These are phyloP conservation scores for Andrena haemorrhoa DNA, from an alignment of 2,888 invertebrate genomes.

Conservation along the genomic window DNA sequence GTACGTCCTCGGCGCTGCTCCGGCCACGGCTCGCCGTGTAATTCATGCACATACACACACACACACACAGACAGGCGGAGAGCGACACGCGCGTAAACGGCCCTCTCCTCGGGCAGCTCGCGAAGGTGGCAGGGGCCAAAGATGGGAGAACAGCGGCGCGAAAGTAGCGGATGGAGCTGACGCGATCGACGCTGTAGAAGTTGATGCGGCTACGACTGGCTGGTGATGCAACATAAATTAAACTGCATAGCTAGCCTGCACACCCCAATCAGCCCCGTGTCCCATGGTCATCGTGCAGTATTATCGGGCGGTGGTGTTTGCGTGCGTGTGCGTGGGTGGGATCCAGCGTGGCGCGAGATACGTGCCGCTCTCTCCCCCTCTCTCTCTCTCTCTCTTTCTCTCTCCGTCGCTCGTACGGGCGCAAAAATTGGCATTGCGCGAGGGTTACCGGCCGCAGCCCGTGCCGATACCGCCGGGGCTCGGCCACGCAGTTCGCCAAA, in stretches of 20 bases:
- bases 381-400: slow-evolving; percentile 32
- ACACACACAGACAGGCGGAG: slow-evolving; percentile 9
- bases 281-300: slow-evolving; percentile 80
- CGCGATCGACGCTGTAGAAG: slow-evolving; percentile 52
- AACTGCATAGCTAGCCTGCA: slow-evolving; percentile 79
- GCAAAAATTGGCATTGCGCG: slow-evolving; percentile 77
- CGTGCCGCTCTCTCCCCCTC: slow-evolving; percentile 29
- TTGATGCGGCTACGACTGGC: slow-evolving; percentile 77
- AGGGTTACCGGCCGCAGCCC: slow-evolving; percentile 69
- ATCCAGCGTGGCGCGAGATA: slow-evolving; percentile 58
- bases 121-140: slow-evolving; percentile 14
- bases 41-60: slow-evolving; percentile 36
- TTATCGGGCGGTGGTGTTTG: slow-evolving; percentile 74
- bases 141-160: background rate
- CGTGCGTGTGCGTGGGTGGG: slow-evolving; percentile 69
- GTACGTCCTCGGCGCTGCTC: slow-evolving; percentile 20
- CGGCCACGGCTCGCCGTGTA: slow-evolving; percentile 20
- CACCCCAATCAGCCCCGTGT: slow-evolving; percentile 81
- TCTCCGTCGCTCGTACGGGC: slow-evolving; percentile 48
- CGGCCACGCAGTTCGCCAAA: slow-evolving; percentile 64
- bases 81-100: slow-evolving; percentile 12
- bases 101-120: slow-evolving; percentile 1
- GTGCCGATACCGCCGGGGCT: slow-evolving; percentile 60
- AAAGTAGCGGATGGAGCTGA: background rate
- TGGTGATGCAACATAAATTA: slow-evolving; percentile 82